Conservation (phyloP, 2,113 vertebrate species). For the Camelus bactrianus region DNA sequence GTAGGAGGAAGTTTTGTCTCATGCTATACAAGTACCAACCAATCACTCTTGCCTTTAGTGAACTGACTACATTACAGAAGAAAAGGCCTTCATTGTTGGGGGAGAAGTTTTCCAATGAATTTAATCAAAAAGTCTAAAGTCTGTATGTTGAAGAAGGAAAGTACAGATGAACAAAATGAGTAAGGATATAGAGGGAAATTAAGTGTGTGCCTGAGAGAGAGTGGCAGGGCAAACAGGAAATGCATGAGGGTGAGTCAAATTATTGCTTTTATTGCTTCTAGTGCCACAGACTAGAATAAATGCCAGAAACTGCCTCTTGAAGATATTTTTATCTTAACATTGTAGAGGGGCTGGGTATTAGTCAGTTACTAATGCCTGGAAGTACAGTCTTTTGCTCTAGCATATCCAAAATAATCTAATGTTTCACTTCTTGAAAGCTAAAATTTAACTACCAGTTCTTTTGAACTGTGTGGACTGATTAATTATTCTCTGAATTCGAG, state of each 20-base stretch:
- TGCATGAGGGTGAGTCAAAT: neutral
- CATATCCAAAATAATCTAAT: slow-evolving; percentile 3
- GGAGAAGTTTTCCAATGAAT: neutral
- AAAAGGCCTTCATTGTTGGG: neutral
- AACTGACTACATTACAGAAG: neutral
- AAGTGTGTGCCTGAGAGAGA: neutral
- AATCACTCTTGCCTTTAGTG: neutral
- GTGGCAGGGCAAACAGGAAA: neutral
- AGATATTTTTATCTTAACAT: slow-evolving; percentile 21
- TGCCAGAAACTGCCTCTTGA: neutral
- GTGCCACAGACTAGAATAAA: neutral
- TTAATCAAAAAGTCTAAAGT: neutral
- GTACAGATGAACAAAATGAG: neutral
- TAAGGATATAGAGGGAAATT: neutral
- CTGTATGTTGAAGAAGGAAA: neutral
- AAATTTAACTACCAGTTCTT: neutral
- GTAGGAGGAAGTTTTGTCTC: slow-evolving; percentile 8
- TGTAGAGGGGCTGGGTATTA: neutral
- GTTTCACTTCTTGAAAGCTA: slow-evolving; percentile 22
- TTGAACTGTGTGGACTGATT: neutral
- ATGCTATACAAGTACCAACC: neutral
- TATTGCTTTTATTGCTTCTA: neutral
- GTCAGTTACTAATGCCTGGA: neutral
- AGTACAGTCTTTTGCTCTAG: neutral
- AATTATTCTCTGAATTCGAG: neutral